Evolutionary conservation across 2,888 invertebrate species (phyloP).

Genomic region (Phyllotreta cruciferae): DNA sequence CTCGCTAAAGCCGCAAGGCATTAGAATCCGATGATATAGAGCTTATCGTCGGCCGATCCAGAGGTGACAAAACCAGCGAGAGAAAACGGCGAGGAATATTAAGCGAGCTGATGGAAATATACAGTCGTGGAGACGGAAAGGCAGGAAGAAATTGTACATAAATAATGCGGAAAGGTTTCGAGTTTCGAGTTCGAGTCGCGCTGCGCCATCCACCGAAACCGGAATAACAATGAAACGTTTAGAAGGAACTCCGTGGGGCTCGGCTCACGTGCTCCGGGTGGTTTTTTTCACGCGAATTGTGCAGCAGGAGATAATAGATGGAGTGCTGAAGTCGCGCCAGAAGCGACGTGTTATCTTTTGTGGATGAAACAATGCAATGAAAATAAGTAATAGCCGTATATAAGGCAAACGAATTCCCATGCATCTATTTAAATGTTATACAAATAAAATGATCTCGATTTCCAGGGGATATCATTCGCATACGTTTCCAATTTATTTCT

Average conservation of each 20-base stretch:
- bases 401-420: too few species aligned
- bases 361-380: conserved; percentile 11
- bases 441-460: too few species aligned
- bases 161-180: conserved; percentile 40
- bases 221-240: conserved; percentile 39
- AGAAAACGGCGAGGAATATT: conserved; percentile 50
- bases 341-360: conserved; percentile 17
- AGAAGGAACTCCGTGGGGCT: conserved; percentile 33
- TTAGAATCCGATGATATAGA: conserved; percentile 31
- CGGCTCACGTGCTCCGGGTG: conserved; percentile 25
- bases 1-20: conserved; percentile 1
- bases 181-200: conserved; percentile 30
- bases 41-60: conserved; percentile 46
- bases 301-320: conserved; percentile 17
- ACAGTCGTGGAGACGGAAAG: conserved; percentile 40
- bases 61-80: conserved; percentile 49
- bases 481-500: conserved; percentile 20
- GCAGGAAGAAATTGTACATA: conserved; percentile 39
- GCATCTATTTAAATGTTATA: too few species aligned
- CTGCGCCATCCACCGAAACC: conserved; percentile 27
- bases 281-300: conserved; percentile 17
- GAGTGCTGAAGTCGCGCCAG: conserved; percentile 24
- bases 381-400: too few species aligned
- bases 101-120: conserved; percentile 47
- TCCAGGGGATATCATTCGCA: neutral